phyloP scores from a whole-genome alignment of 2,113 vertebrate genomes.

The Rhabdomys dilectus region DNA sequence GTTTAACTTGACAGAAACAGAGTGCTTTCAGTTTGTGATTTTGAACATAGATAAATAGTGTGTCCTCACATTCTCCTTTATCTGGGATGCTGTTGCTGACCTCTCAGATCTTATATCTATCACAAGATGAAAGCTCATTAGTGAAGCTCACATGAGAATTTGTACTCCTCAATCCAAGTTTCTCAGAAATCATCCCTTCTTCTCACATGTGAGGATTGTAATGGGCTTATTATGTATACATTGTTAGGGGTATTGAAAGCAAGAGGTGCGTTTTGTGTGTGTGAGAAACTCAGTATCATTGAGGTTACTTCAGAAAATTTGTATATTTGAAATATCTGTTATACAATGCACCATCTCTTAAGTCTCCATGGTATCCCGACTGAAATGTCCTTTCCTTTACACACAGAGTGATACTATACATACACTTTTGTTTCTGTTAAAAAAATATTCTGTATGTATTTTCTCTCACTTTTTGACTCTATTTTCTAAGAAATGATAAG shows the following conservation, averaged over 20 bases:
- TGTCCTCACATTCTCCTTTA: slow-evolving; percentile 82
- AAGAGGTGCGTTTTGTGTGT: background rate
- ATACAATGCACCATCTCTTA: slow-evolving; percentile 28
- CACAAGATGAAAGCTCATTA: slow-evolving; percentile 60
- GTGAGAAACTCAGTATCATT: background rate
- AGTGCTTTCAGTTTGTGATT: slow-evolving; percentile 79
- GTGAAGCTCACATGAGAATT: slow-evolving; percentile 61
- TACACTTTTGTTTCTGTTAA: slow-evolving; percentile 12
- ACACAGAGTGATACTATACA: background rate
- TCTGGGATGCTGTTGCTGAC: slow-evolving; percentile 44
- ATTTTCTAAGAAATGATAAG: background rate
- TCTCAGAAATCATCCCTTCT: slow-evolving; percentile 27
- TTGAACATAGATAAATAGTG: slow-evolving; percentile 73
- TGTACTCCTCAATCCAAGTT: slow-evolving; percentile 46
- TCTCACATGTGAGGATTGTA: background rate
- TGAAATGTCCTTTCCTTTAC: background rate
- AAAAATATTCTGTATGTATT: background rate
- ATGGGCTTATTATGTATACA: background rate
- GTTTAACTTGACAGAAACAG: slow-evolving; percentile 78
- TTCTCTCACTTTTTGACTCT: background rate
- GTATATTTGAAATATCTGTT: background rate
- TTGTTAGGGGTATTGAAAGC: slow-evolving; percentile 16
- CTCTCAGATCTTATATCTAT: slow-evolving; percentile 64
- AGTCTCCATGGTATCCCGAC: background rate
- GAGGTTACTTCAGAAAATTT: background rate